Conservation (phyloP, 2,888 invertebrate genomes). For the Leptinotarsa peninsularis region DNA sequence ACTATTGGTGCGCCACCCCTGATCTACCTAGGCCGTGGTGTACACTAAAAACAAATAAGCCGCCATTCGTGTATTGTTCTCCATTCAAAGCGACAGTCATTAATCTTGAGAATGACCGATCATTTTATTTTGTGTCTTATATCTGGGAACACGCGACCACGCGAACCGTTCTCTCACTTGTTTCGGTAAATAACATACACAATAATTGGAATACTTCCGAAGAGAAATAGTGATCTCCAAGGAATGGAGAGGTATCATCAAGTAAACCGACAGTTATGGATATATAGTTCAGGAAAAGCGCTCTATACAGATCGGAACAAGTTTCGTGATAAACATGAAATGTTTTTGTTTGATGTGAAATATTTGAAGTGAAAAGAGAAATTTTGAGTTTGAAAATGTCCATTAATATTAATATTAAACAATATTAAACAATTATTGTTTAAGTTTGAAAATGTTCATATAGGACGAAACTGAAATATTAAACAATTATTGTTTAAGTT, state of each 20-base stretch:
- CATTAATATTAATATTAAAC: too few relatives aligned
- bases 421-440: too few relatives aligned
- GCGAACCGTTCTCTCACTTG: conserved; percentile 40
- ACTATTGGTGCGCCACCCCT: not conserved
- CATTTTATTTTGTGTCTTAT: conserved; percentile 60
- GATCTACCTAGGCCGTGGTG: not conserved
- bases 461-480: too few relatives aligned
- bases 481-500: too few relatives aligned
- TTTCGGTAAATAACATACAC: conserved; percentile 38
- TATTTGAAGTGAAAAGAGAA: too few relatives aligned
- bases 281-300: not conserved
- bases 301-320: not conserved
- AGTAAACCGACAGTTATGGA: conserved; percentile 1
- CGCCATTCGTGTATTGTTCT: conserved; percentile 59
- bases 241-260: conserved; percentile 3
- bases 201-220: conserved; percentile 34
- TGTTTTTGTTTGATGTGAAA: too few relatives aligned
- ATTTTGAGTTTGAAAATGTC: too few relatives aligned
- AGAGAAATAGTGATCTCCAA: conserved; percentile 4
- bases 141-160: conserved; percentile 54
- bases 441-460: too few relatives aligned
- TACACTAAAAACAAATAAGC: conserved; percentile 48
- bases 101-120: conserved; percentile 63
- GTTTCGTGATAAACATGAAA: too few relatives aligned
- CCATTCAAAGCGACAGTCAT: conserved; percentile 56